These are phyloP conservation scores for Tenthredo notha DNA, from an alignment of 2,888 invertebrate genomes.

Conservation along the genomic window DNA sequence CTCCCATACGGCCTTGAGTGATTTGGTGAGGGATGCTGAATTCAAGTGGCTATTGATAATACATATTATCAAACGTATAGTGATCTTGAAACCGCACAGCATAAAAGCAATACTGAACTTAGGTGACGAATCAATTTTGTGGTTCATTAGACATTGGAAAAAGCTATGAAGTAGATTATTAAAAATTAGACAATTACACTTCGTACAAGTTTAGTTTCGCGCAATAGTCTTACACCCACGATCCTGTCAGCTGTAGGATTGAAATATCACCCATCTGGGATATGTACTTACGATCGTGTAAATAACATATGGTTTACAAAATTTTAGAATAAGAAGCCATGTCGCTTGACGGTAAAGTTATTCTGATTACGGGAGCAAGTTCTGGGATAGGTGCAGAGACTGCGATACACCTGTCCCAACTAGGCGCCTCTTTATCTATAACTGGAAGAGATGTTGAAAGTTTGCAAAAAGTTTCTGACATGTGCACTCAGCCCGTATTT, in stretches of 20 bases:
- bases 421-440: slow-evolving; percentile 88
- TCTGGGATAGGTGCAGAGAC: slow-evolving; percentile 93
- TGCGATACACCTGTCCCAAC: slow-evolving; percentile 87
- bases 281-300: not conserved
- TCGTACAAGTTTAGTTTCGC: not conserved
- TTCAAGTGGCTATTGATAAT: not conserved
- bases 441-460: slow-evolving; percentile 86
- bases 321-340: slow-evolving; percentile 58
- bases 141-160: not conserved
- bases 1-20: too few species aligned
- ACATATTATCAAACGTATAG: not conserved
- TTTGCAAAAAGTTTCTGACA: slow-evolving; percentile 80
- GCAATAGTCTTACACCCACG: not conserved
- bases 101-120: not conserved
- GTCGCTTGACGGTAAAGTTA: slow-evolving; percentile 87
- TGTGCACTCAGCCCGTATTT: slow-evolving; percentile 81
- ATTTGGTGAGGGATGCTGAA: too few species aligned
- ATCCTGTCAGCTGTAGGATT: not conserved
- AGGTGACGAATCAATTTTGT: not conserved
- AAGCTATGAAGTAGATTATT: not conserved
- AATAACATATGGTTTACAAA: not conserved
- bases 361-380: slow-evolving; percentile 89
- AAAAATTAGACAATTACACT: not conserved
- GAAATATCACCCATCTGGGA: not conserved
- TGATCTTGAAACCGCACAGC: not conserved